Evolutionary conservation across 2,113 vertebrate genomes (phyloP).

Genomic region (Erpornis zantholeuca): DNA sequence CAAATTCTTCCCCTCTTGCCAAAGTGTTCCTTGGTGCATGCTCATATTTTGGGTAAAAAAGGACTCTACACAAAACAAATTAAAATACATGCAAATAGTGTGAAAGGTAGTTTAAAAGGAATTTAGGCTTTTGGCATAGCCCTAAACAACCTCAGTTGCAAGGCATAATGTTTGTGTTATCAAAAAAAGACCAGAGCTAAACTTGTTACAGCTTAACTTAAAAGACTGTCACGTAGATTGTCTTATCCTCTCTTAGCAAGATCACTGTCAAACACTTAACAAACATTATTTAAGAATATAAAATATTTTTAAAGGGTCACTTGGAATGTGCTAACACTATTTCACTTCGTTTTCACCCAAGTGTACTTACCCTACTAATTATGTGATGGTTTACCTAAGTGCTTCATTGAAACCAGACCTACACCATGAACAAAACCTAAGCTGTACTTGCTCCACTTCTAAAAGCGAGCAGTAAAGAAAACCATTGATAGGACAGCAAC

Average conservation of each 20-base stretch:
- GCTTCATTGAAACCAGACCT: background rate
- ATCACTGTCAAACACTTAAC: background rate
- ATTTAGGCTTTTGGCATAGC: background rate
- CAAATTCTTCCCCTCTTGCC: background rate
- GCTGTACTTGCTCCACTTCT: background rate
- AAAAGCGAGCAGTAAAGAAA: background rate
- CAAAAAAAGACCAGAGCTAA: background rate
- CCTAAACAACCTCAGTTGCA: background rate
- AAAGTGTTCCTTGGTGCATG: background rate
- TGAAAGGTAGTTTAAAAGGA: background rate
- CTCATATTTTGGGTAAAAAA: background rate
- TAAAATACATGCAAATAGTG: background rate
- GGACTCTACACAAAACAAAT: background rate
- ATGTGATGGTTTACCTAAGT: background rate
- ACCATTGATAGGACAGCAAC: background rate
- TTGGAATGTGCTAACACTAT: background rate
- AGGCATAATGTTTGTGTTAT: background rate
- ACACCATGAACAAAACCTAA: background rate
- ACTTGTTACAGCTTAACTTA: background rate
- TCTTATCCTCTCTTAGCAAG: background rate
- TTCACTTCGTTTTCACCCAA: background rate
- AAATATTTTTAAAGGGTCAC: background rate
- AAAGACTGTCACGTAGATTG: background rate
- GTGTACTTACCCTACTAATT: background rate
- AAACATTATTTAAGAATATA: background rate